Evolutionary conservation across 2,888 invertebrate species (phyloP), one percentile per base, ranked within the genome.

Genomic region (Formica aserva): DNA sequence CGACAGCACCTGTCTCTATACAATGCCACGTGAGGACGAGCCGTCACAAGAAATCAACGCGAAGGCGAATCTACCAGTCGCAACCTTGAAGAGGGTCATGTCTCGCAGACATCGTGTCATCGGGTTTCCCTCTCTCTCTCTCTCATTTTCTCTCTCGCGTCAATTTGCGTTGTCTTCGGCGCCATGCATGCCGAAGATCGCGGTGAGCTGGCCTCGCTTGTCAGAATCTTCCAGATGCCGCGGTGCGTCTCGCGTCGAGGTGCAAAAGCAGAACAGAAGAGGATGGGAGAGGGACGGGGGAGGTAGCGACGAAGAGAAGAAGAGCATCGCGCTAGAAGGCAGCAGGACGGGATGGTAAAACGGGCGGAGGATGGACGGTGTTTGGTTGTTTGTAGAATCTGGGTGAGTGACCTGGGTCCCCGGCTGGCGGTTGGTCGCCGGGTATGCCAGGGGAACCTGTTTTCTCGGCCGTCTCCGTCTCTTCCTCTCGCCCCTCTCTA

Each of bases 321-420:
- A 45, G 26, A 83, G 65, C 71, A 66, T 66, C 83, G 66, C 55
- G 60, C 60, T n/a, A 57, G 48, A 52, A 52, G 11, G 62, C 52
- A 55, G 57, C 60, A 74, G 76, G 83, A 63, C 80, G 67, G 66
- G 71, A 63, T 57, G 80, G 74, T 66, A 29, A 84, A 86, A 72
- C 60, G 67, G 38, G 60, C 80, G 55, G 87, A 85, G 88, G 83
- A 67, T 82, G 86, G 88, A 86, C 86, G 87, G 85, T 91, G 92
- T 92, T 92, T 92, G 91, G 92, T 89, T 91, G 93, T 92, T 93
- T 92, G 93, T 93, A 92, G 91, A 93, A 93, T 92, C 92, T 93
- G 94, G 94, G 94, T 94, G 94, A 94, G 93, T 94, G 94, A 94
- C 94, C 94, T 92, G 93, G 88, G 91, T 89, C 89, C 87, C 38